Conservation (phyloP, 30 jellyfish, hydroid and myxozoan genomes). For the Sanderia malayensis region DNA sequence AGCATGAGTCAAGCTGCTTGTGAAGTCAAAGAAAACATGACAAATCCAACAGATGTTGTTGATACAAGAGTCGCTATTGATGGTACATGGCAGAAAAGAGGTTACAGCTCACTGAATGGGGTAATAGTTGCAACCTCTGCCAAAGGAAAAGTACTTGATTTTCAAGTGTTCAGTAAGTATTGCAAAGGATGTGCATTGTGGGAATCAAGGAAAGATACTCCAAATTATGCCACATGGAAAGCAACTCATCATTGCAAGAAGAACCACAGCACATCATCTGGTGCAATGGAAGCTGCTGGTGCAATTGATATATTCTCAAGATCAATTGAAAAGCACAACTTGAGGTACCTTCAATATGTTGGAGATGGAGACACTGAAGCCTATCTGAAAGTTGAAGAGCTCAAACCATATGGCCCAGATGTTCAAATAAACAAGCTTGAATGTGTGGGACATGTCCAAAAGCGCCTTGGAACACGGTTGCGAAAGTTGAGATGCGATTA, state of each 20-base stretch:
- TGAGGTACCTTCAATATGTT: conserved; percentile 17
- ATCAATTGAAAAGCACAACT: conserved; percentile 31
- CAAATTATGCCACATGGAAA: conserved; percentile 34
- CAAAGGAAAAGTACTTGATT: conserved; percentile 48
- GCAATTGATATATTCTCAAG: conserved; percentile 36
- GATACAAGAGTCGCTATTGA: too few species aligned
- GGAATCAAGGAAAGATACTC: conserved; percentile 25
- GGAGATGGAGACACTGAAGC: conserved; percentile 51
- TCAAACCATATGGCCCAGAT: conserved; percentile 12
- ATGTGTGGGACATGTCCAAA: conserved; percentile 30
- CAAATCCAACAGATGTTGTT: too few species aligned
- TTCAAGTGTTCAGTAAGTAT: conserved; percentile 14
- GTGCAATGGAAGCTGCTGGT: conserved; percentile 63
- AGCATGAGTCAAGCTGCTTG: too few species aligned
- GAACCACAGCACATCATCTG: conserved; percentile 47
- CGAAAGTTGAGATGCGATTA: background rate
- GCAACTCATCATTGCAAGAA: conserved; percentile 32
- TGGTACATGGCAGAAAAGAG: too few species aligned
- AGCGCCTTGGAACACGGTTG: conserved; percentile 27
- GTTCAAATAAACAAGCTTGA: background rate
- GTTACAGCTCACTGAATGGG: conserved; percentile 51
- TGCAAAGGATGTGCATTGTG: conserved; percentile 52
- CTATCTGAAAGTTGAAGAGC: conserved; percentile 7
- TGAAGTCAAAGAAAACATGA: too few species aligned
- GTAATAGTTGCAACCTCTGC: conserved; percentile 42